phyloP scores from a whole-genome alignment of 2,113 vertebrate species.

The Zosterops pallidus region DNA sequence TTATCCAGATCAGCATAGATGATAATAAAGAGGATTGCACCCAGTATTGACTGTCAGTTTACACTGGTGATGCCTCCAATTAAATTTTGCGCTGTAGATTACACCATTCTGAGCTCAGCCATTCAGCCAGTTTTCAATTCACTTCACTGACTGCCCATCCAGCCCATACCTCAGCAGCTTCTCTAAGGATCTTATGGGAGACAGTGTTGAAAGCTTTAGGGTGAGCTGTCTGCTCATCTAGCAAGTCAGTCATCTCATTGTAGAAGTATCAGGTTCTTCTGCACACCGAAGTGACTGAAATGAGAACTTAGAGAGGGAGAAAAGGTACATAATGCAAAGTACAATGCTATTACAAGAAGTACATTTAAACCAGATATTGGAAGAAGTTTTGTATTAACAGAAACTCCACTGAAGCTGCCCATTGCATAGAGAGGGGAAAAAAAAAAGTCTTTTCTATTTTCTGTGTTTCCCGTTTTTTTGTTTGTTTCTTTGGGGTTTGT shows the following conservation, averaged over 20 bases:
- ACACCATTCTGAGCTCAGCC: neutral
- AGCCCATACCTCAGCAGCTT: neutral
- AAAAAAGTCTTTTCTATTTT: neutral
- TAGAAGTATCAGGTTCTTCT: neutral
- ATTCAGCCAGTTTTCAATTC: neutral
- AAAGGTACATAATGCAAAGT: neutral
- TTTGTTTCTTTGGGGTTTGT: neutral
- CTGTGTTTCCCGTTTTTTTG: neutral
- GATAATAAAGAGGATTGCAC: neutral
- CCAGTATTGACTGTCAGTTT: no score
- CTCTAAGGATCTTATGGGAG: neutral
- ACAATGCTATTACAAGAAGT: neutral
- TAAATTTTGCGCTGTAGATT: rapidly evolving
- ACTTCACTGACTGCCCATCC: neutral
- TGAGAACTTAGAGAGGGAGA: neutral
- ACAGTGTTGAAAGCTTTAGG: neutral
- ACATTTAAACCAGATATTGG: neutral
- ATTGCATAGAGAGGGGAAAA: neutral
- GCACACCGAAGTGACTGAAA: neutral
- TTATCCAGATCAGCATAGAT: neutral
- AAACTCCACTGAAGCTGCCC: neutral
- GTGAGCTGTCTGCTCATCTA: neutral
- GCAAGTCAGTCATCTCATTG: neutral
- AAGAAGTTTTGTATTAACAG: neutral
- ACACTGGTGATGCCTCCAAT: rapidly evolving